These are phyloP conservation scores for Mungos mungo DNA, from an alignment of 2,113 vertebrate genomes.

Conservation along the genomic window DNA sequence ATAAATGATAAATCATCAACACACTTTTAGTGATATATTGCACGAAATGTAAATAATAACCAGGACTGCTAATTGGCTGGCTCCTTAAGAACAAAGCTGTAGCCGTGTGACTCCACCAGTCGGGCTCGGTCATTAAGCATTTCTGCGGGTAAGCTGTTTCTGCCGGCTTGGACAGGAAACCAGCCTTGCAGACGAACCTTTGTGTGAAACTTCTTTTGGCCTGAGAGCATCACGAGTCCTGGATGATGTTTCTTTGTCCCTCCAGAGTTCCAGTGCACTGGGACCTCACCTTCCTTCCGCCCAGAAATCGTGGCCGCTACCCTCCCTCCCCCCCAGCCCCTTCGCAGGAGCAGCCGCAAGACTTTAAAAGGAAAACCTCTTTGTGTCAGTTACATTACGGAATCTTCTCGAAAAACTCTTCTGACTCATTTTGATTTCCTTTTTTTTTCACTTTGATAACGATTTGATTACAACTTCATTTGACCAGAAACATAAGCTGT, in stretches of 20 bases:
- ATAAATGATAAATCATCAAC: conserved; percentile 92
- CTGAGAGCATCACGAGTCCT: background rate
- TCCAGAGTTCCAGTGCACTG: accelerated
- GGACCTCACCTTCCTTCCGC: background rate
- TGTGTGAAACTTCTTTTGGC: background rate
- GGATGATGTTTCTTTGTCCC: background rate
- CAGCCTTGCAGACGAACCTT: conserved; percentile 45
- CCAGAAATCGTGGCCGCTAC: background rate
- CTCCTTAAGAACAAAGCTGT: conserved; percentile 90
- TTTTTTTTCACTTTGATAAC: conserved; percentile 61
- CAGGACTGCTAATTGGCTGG: conserved; percentile 91
- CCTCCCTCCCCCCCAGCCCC: too few species aligned
- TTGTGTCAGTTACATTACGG: background rate
- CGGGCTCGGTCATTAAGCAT: conserved; percentile 83
- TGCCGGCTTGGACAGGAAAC: conserved; percentile 64
- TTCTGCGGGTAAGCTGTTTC: conserved; percentile 82
- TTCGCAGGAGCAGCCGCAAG: background rate
- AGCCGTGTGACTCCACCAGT: conserved; percentile 78
- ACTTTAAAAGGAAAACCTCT: background rate
- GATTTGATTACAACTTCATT: conserved; percentile 71
- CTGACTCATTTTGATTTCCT: conserved; percentile 53
- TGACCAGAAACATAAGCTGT: conserved; percentile 76
- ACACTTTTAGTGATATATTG: conserved; percentile 94
- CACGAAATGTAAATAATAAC: conserved; percentile 96
- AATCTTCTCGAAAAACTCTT: conserved; percentile 54